Conservation (phyloP, 92 coral and sea anemone species). For the Phenganax subtilis region DNA sequence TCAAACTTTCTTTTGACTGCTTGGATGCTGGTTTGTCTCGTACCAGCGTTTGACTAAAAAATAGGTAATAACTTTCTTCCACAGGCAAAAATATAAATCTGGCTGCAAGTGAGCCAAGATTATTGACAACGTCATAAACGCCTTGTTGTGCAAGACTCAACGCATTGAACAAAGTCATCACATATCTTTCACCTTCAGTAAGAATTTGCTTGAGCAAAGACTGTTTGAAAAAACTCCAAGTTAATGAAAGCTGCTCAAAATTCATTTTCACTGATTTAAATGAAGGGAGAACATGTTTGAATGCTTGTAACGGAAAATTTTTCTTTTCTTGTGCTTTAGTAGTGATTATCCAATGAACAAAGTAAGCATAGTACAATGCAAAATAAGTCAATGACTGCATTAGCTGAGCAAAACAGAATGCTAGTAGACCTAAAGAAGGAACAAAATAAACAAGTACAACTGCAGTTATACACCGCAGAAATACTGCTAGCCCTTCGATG, state of each 20-base stretch:
- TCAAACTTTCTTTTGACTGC: slow-evolving; percentile 63
- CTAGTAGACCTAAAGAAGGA: slow-evolving; percentile 76
- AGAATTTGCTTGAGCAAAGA: slow-evolving; percentile 89
- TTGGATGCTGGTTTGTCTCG: slow-evolving; percentile 70
- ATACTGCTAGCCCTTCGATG: slow-evolving; percentile 93
- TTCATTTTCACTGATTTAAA: slow-evolving; percentile 45
- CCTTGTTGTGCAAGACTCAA: slow-evolving; percentile 96
- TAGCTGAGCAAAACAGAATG: slow-evolving; percentile 87
- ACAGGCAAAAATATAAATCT: slow-evolving; percentile 92
- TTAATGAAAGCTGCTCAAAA: slow-evolving; percentile 64
- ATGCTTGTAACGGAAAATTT: slow-evolving; percentile 69
- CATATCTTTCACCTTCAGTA: slow-evolving; percentile 95
- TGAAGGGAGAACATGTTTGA: slow-evolving; percentile 71
- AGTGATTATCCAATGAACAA: slow-evolving; percentile 49
- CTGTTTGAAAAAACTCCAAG: slow-evolving; percentile 98
- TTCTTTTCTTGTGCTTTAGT: slow-evolving; percentile 23
- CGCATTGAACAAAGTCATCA: slow-evolving; percentile 89
- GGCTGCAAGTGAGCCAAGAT: slow-evolving; percentile 91
- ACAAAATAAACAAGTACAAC: slow-evolving; percentile 61
- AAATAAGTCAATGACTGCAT: slow-evolving; percentile 69
- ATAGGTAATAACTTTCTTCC: slow-evolving; percentile 93
- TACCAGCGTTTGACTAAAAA: slow-evolving; percentile 75
- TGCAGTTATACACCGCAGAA: slow-evolving; percentile 75
- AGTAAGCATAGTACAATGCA: slow-evolving; percentile 68
- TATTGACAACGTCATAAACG: slow-evolving; percentile 87